Evolutionary conservation across 2,888 invertebrate species (phyloP).

Genomic region (Yponomeuta sedellus): DNA sequence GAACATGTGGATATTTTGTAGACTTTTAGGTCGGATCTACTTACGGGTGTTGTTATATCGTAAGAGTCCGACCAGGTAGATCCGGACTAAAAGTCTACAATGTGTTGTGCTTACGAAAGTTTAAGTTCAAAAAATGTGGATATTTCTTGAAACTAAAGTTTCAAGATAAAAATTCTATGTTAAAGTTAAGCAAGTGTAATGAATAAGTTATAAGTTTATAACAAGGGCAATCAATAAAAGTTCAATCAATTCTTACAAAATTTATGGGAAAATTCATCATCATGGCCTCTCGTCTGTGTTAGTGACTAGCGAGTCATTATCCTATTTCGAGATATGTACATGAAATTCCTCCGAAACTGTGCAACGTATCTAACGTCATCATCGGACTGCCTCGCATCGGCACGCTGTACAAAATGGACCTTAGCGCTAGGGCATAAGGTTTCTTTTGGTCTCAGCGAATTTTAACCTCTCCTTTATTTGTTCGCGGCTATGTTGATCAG

Average conservation of each 20-base stretch:
- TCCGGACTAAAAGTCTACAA: no score
- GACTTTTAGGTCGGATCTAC: no score
- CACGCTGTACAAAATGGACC: constrained; percentile 30
- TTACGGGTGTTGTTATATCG: no score
- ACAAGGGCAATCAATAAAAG: background rate
- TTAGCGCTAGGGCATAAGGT: constrained; percentile 41
- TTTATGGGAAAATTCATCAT: background rate
- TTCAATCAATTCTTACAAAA: no score
- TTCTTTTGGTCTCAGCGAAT: constrained; percentile 32
- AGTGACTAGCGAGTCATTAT: background rate
- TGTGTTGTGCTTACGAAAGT: no score
- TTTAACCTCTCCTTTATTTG: constrained; percentile 58
- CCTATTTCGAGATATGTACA: background rate
- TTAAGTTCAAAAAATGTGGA: no score
- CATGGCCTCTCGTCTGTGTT: background rate
- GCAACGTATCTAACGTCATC: constrained; percentile 14
- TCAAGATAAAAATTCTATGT: background rate
- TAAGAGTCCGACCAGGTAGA: no score
- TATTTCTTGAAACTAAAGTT: background rate
- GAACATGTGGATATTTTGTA: no score
- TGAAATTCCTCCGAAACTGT: background rate
- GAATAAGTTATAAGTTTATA: background rate
- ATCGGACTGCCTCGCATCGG: background rate
- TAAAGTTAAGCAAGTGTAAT: background rate
- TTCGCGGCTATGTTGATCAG: constrained; percentile 72